Evolutionary conservation across 2,797 vertebrate genomes (phyloP), one percentile per base, ranked within the genome.

Genomic region (Apogon hyalosoma): DNA sequence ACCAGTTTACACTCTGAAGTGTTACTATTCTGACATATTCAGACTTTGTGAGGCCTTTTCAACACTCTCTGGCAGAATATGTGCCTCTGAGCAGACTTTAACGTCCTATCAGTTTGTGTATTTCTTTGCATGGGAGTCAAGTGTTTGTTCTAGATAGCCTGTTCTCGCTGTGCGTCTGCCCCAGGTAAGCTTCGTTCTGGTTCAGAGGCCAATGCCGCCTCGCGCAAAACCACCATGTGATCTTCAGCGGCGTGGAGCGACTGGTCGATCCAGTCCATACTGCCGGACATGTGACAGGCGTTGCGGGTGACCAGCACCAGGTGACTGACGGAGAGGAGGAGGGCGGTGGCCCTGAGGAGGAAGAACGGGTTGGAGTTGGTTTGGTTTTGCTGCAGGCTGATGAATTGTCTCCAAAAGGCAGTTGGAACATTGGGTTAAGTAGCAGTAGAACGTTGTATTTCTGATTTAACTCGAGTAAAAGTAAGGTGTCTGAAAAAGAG

Each of bases 281-380:
- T 95, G 24, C 95, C 95, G 0, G 95, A 94, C 87, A 96, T 95
- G 89, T 96, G 96, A 79, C 97, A 98, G 75, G 96, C 97, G 9
- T 96, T 97, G 73, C 96, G 95, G 12, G 97, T 98, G 87, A 99
- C 96, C 93, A 99, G 91, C 63, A 98, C 97, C 86, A 98, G 90
- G 79, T 98, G 97, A 83, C 96, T 98, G 82, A 98, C 97, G 0
- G 97, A 98, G 0, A 98, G 93, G 19, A 98, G 94, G 58, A 98
- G 88, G 4, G 97, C 97, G 0, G 96, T 96, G 1, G 96, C 96
- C 86, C 97, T 99, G 79, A 21, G 42, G 63, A 58, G 41, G 61
- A 71, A 19, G 61, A 59, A 51, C 14, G 0, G 5, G 38, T 58
- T 65, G 1, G 33, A 53, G 28, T 72, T 11, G 13, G 31, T n/a